Conservation (phyloP, 2,888 invertebrate genomes). For the Mermis nigrescens region DNA sequence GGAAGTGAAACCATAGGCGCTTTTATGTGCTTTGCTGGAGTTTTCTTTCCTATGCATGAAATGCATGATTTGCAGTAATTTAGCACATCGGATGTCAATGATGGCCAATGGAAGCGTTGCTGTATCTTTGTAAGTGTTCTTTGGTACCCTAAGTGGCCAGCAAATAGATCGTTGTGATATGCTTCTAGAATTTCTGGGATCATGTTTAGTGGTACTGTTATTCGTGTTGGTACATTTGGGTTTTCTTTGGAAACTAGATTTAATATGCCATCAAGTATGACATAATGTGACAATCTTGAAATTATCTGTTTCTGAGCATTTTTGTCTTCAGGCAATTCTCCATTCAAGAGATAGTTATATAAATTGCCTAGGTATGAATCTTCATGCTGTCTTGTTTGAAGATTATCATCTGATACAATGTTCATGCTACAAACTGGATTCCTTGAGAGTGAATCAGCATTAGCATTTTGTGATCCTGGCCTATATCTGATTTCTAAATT, state of each 20-base stretch:
- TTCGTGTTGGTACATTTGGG: not conserved
- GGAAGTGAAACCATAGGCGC: not conserved
- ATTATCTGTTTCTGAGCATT: no score
- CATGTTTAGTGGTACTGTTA: not conserved
- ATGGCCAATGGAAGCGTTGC: constrained; percentile 13
- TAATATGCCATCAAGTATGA: not conserved
- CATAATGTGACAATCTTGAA: no score
- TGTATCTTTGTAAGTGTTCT: not conserved
- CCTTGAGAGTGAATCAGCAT: no score
- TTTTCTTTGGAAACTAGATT: not conserved
- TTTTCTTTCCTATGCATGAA: constrained; percentile 13
- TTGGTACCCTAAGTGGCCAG: not conserved
- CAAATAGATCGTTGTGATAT: not conserved
- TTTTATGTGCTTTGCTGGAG: not conserved
- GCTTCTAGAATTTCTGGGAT: not conserved
- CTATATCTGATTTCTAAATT: no score
- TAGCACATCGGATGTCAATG: constrained; percentile 12
- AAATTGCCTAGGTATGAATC: no score
- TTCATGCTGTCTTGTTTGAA: no score
- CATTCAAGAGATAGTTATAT: no score
- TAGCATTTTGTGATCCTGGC: no score
- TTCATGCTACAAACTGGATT: no score
- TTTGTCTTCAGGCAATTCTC: no score
- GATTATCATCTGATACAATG: no score
- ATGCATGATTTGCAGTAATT: constrained; percentile 13